A percentile compares a stretch with the other conserved stretches of the same genome.
These are phyloP conservation scores for Emydoidea blandingii DNA, from an alignment of 2,797 vertebrate genomes.

Conservation along the genomic window DNA sequence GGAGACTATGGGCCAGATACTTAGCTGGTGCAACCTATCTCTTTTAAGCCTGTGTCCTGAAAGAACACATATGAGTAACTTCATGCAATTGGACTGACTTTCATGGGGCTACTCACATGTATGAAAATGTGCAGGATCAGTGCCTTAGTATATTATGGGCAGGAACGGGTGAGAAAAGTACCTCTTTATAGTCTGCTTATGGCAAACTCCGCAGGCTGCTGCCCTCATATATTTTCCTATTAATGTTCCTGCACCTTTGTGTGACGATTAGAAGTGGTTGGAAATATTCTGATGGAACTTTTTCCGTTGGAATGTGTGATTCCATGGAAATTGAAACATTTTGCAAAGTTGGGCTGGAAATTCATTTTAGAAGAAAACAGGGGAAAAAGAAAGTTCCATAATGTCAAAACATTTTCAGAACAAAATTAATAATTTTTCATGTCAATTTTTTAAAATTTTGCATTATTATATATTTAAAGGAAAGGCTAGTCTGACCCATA, in stretches of 20 bases:
- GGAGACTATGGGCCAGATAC: background rate
- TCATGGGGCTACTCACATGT: background rate
- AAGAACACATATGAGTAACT: background rate
- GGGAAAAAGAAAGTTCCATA: background rate
- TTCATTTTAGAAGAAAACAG: background rate
- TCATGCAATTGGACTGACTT: background rate
- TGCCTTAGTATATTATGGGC: background rate
- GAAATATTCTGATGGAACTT: background rate
- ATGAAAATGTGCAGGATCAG: background rate
- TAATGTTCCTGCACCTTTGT: background rate
- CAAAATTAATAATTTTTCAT: background rate
- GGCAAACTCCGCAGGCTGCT: background rate
- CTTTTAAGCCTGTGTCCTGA: background rate
- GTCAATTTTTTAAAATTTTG: background rate
- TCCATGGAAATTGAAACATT: background rate
- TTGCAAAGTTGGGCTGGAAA: background rate
- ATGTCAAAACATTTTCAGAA: background rate
- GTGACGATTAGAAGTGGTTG: background rate
- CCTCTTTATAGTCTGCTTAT: background rate
- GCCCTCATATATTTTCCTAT: background rate
- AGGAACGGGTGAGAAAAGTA: background rate
- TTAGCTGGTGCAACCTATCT: background rate
- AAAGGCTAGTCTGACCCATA: slow-evolving; percentile 34
- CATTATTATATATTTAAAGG: background rate
- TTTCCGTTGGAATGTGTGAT: background rate